Base-by-base conservation (phyloP, 2,888 invertebrate genomes). In the Pristionchus arcanus region DNA sequence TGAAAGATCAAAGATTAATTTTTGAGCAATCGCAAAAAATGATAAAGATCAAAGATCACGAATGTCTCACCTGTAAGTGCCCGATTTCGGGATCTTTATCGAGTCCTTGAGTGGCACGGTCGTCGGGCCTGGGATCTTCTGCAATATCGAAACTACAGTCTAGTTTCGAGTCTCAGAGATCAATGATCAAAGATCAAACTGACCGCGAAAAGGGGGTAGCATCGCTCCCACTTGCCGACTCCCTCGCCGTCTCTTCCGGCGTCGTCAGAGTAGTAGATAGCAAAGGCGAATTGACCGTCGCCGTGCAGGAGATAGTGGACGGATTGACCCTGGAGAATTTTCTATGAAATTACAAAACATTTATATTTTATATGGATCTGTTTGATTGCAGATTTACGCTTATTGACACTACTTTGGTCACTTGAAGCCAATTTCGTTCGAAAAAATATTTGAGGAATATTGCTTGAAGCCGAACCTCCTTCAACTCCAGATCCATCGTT, bases 51-150 rank as follows among this genome's bases (percentile, higher is more conserved):
- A 63, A 63, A 63, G 63, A 63, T 63, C 63, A n/a, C n/a, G n/a
- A n/a, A n/a, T n/a, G n/a, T n/a, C n/a, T n/a, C n/a, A 68, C 87
- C 87, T 74, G 88, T 92, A 92, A 4, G 90, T 92, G 15, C 91
- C 92, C 21, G 89, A 59, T 63, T 91, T 88, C 2, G 83, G 71
- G 37, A 89, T 86, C 19, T 81, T 87, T 25, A 93, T 87, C n/a
- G 90, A 77, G 89, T 94, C 94, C 59, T 90, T 83, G 31, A 94
- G 90, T 1, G 94, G 94, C 4, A 94, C 94, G 34, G 92, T 90
- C 1, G 94, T 94, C 1, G 94, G 94, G 25, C 94, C 94, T 2
- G 94, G 94, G 37, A 94, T 93, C 90, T 94, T 94, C 94, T 94
- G 91, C 90, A 37, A n/a, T n/a, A n/a, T n/a, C n/a, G n/a, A 74